A percentile compares a stretch with the other conserved stretches of the same genome.
Evolutionary conservation across 2,888 invertebrate genomes (phyloP).

Genomic region (Xestoiulus laeticollis): DNA sequence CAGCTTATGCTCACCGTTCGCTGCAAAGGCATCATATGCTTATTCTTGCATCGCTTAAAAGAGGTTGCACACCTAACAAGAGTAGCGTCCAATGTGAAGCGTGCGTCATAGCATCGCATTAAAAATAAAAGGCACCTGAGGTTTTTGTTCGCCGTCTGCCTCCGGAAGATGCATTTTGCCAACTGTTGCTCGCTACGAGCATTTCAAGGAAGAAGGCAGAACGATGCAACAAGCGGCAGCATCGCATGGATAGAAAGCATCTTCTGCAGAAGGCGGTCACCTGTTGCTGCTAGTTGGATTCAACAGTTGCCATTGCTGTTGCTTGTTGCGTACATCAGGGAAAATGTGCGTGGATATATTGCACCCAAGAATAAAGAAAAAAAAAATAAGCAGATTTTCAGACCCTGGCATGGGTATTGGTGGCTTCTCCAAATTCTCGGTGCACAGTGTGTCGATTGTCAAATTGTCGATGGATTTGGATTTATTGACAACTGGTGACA

Average conservation of each 20-base stretch:
- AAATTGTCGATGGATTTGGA: neutral
- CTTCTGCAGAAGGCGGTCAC: neutral
- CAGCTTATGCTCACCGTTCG: too few relatives aligned
- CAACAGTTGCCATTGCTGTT: constrained; percentile 31
- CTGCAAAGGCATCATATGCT: neutral
- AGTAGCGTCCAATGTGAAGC: neutral
- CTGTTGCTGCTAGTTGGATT: constrained; percentile 3
- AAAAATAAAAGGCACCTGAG: neutral
- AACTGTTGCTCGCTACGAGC: neutral
- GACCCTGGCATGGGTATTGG: neutral
- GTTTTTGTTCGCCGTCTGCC: neutral
- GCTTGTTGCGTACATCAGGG: neutral
- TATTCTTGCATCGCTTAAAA: neutral
- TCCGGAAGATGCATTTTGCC: neutral
- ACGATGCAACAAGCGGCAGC: neutral
- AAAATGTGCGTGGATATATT: neutral
- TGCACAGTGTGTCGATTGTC: neutral
- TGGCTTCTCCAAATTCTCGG: neutral
- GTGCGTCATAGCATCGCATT: neutral
- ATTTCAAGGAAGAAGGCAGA: too few relatives aligned
- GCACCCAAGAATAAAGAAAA: neutral
- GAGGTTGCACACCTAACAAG: neutral
- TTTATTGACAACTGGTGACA: too few relatives aligned
- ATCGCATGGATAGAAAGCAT: neutral
- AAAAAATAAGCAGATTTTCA: neutral